Percentiles rank a stretch among this genome's conserved stretches.
These are phyloP conservation scores for Mythimna vitellina DNA, from an alignment of 2,888 invertebrate genomes.

Conservation along the genomic window DNA sequence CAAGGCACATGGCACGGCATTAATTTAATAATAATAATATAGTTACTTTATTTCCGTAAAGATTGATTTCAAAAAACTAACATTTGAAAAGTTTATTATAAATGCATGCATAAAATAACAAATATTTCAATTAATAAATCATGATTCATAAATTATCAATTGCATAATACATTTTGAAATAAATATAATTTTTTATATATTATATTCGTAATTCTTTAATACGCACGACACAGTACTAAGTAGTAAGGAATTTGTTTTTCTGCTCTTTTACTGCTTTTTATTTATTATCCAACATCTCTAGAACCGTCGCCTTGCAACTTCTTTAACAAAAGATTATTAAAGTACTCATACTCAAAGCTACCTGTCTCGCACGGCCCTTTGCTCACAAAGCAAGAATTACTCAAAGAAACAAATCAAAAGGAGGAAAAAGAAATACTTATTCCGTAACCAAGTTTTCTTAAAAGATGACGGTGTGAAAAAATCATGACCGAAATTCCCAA, in stretches of 20 bases:
- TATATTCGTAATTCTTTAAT: background rate
- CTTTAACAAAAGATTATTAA: slow-evolving; percentile 41
- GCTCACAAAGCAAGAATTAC: slow-evolving; percentile 56
- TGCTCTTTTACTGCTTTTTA: background rate
- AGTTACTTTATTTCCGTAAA: too few species aligned
- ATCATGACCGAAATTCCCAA: slow-evolving; percentile 53
- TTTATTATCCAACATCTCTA: slow-evolving; percentile 11
- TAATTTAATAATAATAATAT: too few species aligned
- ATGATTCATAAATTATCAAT: too few species aligned
- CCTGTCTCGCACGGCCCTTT: slow-evolving; percentile 23
- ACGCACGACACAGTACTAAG: background rate
- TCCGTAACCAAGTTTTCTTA: slow-evolving; percentile 48
- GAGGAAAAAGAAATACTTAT: slow-evolving; percentile 52
- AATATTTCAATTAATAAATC: too few species aligned
- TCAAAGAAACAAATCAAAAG: slow-evolving; percentile 58
- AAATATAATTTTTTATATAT: too few species aligned
- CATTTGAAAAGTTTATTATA: too few species aligned
- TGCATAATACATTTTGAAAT: too few species aligned
- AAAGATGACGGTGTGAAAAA: slow-evolving; percentile 58
- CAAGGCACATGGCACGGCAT: too few species aligned
- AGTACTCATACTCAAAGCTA: slow-evolving; percentile 39
- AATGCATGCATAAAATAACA: too few species aligned
- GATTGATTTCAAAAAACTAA: too few species aligned
- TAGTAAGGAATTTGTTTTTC: background rate
- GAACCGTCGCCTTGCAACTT: slow-evolving; percentile 16